These are phyloP conservation scores for Zalophus californianus DNA, from an alignment of 2,797 vertebrate species.

Conservation along the genomic window DNA sequence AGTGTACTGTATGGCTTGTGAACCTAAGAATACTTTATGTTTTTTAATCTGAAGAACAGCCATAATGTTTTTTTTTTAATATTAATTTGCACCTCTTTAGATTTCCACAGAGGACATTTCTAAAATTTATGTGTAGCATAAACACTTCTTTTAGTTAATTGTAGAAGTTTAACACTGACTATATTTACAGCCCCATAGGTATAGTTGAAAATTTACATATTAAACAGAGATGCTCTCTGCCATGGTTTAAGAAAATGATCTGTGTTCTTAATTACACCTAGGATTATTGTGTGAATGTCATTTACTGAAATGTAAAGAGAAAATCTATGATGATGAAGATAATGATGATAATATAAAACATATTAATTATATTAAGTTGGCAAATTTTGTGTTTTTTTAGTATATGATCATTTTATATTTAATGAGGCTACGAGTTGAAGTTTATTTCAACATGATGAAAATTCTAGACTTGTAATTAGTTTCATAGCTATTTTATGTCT, in stretches of 20 bases:
- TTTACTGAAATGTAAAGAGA: slow-evolving; percentile 51
- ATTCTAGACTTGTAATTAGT: slow-evolving; percentile 40
- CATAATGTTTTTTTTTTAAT: slow-evolving; percentile 57
- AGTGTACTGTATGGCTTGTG: slow-evolving; percentile 1
- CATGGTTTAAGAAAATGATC: slow-evolving; percentile 79
- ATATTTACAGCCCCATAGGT: slow-evolving; percentile 75
- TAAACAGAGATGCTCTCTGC: slow-evolving; percentile 73
- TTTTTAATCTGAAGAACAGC: slow-evolving; percentile 70
- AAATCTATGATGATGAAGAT: slow-evolving; percentile 62
- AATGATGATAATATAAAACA: slow-evolving; percentile 61
- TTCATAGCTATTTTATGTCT: slow-evolving; percentile 10
- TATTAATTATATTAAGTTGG: slow-evolving; percentile 56
- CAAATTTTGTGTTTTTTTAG: slow-evolving; percentile 64
- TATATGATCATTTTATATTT: slow-evolving; percentile 53
- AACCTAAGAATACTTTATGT: slow-evolving; percentile 31
- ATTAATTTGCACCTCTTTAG: slow-evolving; percentile 79
- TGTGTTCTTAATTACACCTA: slow-evolving; percentile 72
- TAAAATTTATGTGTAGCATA: slow-evolving; percentile 72
- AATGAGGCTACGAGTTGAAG: slow-evolving; percentile 32
- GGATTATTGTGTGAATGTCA: slow-evolving; percentile 55
- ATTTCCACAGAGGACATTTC: slow-evolving; percentile 78
- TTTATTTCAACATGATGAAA: slow-evolving; percentile 69
- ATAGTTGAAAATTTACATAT: slow-evolving; percentile 77
- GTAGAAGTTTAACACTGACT: slow-evolving; percentile 77
- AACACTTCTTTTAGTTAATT: slow-evolving; percentile 80